phyloP scores from a whole-genome alignment of 2,797 vertebrate genomes.

The Gambusia yucatana region DNA sequence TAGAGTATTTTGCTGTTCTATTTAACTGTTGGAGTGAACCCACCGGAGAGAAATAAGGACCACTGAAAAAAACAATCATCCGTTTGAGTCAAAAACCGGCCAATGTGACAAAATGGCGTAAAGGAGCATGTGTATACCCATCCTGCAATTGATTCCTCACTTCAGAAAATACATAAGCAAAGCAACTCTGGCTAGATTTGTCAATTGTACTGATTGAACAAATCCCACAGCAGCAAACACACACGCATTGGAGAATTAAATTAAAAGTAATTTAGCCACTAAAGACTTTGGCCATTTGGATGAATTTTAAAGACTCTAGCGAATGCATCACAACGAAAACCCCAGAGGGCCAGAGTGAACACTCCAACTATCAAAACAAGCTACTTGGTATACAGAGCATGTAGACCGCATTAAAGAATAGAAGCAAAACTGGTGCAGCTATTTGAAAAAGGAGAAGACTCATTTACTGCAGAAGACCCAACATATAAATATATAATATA shows the following conservation, averaged over 20 bases:
- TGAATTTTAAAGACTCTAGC: conserved; percentile 26
- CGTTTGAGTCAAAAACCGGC: conserved; percentile 24
- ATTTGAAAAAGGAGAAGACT: conserved; percentile 1
- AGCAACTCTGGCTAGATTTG: conserved; percentile 1
- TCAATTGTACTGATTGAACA: conserved; percentile 38
- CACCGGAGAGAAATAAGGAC: conserved; percentile 25
- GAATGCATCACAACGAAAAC: conserved; percentile 25
- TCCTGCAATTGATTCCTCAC: not conserved
- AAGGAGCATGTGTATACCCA: not conserved
- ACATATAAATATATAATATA: no score
- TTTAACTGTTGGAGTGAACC: conserved; percentile 42
- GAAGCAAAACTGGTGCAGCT: conserved; percentile 20
- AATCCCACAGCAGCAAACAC: conserved; percentile 11
- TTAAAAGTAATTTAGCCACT: conserved; percentile 41
- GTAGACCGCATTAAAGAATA: conserved; percentile 5
- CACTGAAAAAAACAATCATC: conserved; percentile 32
- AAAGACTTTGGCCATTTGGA: conserved; percentile 30
- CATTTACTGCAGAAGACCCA: not conserved
- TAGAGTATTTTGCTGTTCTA: conserved; percentile 30
- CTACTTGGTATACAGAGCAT: conserved; percentile 34
- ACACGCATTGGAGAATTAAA: conserved; percentile 26
- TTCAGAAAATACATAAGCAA: not conserved
- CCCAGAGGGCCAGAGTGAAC: not conserved
- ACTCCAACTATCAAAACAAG: conserved; percentile 6
- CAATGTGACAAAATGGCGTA: conserved; percentile 25